Evolutionary conservation across 1,140 invertebrate species (phyloP).

Genomic region (Trypoxylus dichotomus): DNA sequence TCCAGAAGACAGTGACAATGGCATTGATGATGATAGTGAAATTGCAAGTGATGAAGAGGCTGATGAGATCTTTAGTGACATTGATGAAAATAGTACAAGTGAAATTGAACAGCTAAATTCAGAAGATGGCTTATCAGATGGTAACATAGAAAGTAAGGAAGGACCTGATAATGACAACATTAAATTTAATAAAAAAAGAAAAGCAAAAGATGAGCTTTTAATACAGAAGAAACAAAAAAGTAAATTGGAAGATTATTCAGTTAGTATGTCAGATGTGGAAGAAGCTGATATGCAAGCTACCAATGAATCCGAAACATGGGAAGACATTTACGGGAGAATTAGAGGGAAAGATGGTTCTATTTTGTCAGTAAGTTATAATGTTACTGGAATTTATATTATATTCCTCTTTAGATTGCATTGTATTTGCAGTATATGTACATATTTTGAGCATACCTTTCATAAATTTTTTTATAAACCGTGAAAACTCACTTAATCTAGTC

Average conservation of each 20-base stretch:
- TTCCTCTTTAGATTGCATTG: no score
- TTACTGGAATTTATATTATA: not conserved
- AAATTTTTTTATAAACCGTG: no score
- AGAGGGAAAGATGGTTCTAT: conserved; percentile 71
- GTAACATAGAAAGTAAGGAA: no score
- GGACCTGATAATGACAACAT: conserved; percentile 30
- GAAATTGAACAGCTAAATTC: conserved; percentile 34
- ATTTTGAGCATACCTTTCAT: no score
- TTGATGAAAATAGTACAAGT: conserved; percentile 40
- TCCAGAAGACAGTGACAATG: not conserved
- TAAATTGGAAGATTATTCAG: conserved; percentile 36
- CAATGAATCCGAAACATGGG: conserved; percentile 60
- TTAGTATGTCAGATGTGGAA: conserved; percentile 19
- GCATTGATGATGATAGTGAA: conserved; percentile 39
- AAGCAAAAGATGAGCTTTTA: conserved; percentile 37
- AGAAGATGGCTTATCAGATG: no score
- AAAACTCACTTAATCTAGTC: no score
- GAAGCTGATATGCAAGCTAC: conserved; percentile 31
- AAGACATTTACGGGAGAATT: conserved; percentile 93
- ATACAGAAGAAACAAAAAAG: conserved; percentile 47
- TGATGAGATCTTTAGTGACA: conserved; percentile 44
- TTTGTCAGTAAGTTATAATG: conserved; percentile 34
- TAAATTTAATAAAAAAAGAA: conserved; percentile 30
- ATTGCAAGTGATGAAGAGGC: conserved; percentile 41
- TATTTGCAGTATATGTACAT: no score